Percentiles rank a stretch among this genome's conserved stretches.
Evolutionary conservation across 64 coral and sea anemone genomes (phyloP).

Genomic region (Acropora yongei): DNA sequence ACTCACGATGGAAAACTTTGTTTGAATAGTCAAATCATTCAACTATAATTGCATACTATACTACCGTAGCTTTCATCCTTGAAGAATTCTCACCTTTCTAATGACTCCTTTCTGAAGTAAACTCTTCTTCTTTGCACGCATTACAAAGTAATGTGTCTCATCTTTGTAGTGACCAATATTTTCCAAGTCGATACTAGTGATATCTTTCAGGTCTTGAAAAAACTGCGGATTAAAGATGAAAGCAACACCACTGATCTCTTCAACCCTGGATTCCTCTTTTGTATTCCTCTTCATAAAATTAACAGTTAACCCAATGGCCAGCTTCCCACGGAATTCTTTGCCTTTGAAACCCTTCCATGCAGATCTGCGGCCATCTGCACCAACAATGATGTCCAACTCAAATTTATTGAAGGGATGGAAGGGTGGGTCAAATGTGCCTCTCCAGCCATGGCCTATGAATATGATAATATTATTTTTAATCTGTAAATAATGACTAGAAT

Average conservation of each 20-base stretch:
- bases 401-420: slow-evolving; percentile 83
- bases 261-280: slow-evolving; percentile 89
- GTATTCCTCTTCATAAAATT: slow-evolving; percentile 96
- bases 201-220: slow-evolving; percentile 93
- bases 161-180: slow-evolving; percentile 99
- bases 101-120: slow-evolving; percentile 94
- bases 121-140: slow-evolving; percentile 99
- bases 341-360: slow-evolving; percentile 93
- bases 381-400: slow-evolving; percentile 95
- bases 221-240: slow-evolving; percentile 99
- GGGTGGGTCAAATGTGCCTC: slow-evolving; percentile 71
- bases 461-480: background rate
- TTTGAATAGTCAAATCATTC: too few species aligned
- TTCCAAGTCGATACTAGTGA: slow-evolving; percentile 96
- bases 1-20: too few species aligned
- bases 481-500: too few species aligned
- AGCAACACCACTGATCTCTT: slow-evolving; percentile 99
- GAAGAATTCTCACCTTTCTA: slow-evolving; percentile 71
- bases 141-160: slow-evolving; percentile 99
- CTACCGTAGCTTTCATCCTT: too few species aligned
- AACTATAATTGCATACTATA: too few species aligned
- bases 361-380: slow-evolving; percentile 90
- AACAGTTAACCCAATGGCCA: slow-evolving; percentile 93
- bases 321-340: slow-evolving; percentile 97
- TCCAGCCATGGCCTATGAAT: slow-evolving; percentile 84